A percentile compares a stretch with the other conserved stretches of the same genome.
phyloP scores from a whole-genome alignment of 30 jellyfish, hydroid and myxozoan species.

The Aurelia sp. region DNA sequence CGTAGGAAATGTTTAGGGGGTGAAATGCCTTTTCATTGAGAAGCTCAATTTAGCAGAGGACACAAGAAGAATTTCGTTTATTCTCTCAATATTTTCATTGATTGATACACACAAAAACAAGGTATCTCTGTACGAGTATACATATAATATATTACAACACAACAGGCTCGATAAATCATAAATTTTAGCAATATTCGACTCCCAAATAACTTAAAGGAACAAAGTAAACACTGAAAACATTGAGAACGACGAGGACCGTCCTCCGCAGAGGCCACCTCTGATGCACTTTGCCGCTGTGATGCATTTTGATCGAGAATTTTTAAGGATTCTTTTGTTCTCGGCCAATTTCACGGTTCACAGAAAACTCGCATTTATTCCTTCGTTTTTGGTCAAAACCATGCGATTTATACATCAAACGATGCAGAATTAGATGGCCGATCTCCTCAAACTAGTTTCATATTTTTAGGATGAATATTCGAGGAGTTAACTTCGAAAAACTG shows the following conservation, averaged over 20 bases:
- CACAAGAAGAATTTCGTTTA: too few species aligned
- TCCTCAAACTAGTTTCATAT: not conserved
- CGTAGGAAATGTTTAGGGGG: too few species aligned
- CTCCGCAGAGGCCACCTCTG: not conserved
- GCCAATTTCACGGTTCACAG: not conserved
- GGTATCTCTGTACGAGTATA: too few species aligned
- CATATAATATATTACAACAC: too few species aligned
- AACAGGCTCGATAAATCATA: too few species aligned
- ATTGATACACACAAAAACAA: too few species aligned
- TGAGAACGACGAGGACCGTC: not conserved
- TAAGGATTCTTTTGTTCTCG: not conserved
- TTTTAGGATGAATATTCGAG: too few species aligned
- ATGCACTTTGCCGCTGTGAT: not conserved
- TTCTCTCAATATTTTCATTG: too few species aligned
- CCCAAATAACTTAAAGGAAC: too few species aligned
- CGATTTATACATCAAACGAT: not conserved
- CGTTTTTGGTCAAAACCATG: not conserved
- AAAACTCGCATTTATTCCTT: not conserved
- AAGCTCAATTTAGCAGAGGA: too few species aligned
- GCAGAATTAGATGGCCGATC: constrained; percentile 4
- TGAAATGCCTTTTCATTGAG: too few species aligned
- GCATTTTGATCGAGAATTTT: constrained; percentile 1
- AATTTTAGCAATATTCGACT: too few species aligned
- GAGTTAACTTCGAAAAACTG: constrained; percentile 1
- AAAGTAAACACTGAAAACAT: not conserved